Evolutionary conservation across 2,888 invertebrate species (phyloP).

Genomic region (Nineta flava): DNA sequence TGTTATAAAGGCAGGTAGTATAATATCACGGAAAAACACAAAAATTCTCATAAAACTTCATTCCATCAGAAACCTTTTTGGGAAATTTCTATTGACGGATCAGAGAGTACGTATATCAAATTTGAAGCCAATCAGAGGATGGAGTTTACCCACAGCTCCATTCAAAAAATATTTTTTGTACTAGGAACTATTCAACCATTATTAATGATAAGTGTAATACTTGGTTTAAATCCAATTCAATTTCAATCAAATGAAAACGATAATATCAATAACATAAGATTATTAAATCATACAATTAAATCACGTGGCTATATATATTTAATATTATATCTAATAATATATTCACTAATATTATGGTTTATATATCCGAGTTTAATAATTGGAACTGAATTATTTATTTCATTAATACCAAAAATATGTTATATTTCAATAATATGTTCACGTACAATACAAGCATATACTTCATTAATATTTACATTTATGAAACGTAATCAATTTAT

Average conservation of each 20-base stretch:
- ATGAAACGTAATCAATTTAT: not conserved
- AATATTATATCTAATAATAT: constrained; percentile 3
- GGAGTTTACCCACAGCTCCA: no score
- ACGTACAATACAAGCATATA: not conserved
- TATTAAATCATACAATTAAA: not conserved
- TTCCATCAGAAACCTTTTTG: no score
- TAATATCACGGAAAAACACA: no score
- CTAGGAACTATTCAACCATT: constrained; percentile 22
- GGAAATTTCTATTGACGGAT: no score
- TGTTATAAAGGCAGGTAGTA: no score
- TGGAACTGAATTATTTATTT: not conserved
- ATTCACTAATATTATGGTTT: not conserved
- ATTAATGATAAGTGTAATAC: constrained; percentile 83
- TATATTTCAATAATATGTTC: not conserved
- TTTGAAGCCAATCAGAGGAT: no score
- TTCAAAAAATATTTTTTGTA: no score
- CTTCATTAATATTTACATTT: not conserved
- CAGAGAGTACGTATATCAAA: no score
- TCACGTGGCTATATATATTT: not conserved
- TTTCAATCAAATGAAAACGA: no score
- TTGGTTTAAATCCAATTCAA: constrained; percentile 63
- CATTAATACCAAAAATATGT: not conserved
- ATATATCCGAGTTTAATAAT: not conserved
- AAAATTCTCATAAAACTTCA: no score
- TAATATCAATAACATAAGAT: no score